Base-by-base conservation (phyloP, 1,140 invertebrate species). In the Drosophila nigromelanica region DNA sequence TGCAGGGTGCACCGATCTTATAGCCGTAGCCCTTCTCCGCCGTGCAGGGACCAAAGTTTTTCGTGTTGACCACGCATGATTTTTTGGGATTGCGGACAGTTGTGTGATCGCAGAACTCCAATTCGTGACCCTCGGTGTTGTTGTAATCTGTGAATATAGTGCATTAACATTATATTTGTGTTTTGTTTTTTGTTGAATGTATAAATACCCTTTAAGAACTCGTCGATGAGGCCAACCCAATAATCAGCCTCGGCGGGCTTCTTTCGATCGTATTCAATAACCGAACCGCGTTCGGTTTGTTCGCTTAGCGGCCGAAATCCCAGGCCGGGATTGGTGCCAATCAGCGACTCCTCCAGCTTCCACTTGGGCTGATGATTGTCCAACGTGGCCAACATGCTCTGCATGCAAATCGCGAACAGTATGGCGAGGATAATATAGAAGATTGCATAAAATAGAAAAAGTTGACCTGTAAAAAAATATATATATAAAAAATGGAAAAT, bases 321-420 rank as follows among this genome's bases (percentile, higher is more conserved):
- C 86, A 99, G 92, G 21, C 97, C 97, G 79, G 98, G 97, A 94
- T 97, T 98, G 43, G 95, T 95, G 91, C 97, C 97, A 76, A 98
- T 97, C 40, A 98, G 91, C 54, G 97, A 97, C 2, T 94, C 92
- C 0, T 94, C 93, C 50, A 97, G 92, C 72, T 94, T 93, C 93
- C 95, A 97, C 85, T 93, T 95, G 0, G 98, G 97, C 77, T 93
- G 92, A 11, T 94, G 92, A 0, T 94, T 90, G 72, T 95, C 94
- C 27, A 98, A 81, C 0, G 96, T 95, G 11, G 95, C 92, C 63
- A 97, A 93, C 37, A 98, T 93, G 3, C 95, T 95, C 59, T 96
- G 95, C 94, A 98, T 95, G 92, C 97, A 97, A 30, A 96, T 94
- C 2, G 95, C 94, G 90, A 97, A 98, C 60, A 98, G 93, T 4